Evolutionary conservation across 1,140 invertebrate species (phyloP), one percentile per base, ranked within the genome.

Genomic region (Pseudomyrmex cubaensis): DNA sequence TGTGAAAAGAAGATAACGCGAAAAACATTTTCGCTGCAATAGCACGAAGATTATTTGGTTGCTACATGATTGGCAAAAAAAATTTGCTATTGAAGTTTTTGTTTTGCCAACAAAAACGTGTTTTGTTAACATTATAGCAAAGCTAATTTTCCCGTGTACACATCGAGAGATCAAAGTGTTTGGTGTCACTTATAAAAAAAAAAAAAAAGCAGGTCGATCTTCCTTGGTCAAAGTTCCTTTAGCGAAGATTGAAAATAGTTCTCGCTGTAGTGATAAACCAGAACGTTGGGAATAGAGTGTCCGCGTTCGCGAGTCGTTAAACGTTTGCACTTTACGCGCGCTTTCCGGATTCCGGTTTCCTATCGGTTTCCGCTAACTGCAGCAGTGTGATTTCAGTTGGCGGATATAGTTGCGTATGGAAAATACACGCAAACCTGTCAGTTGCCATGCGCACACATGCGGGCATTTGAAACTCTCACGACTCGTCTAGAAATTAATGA

Each of bases 231-330:
- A 35, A 25, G 20, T 17, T 59, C 22, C 9, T 52, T 61, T 52
- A 70, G 52, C 15, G 54, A 54, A 73, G 59, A 56, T 73, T 77
- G 61, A 87, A 85, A 90, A 84, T 85, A 84, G 72, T 89, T 83
- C 57, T 67, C 57, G n/a, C 46, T 85, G 85, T 22, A 22, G 78
- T 77, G 57, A 67, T 74, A 54, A 20, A 61, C 75, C 83, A 83
- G 76, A 50, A 8, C 66, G 12, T 69, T 70, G 54, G 9, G 17
- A 59, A 70, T 48, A 48, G 35, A 35, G 15, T 48, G 20, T 50
- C 8, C n/a, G 15, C 10, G 44, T 70, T 35, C 76, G 46, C 20
- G 7, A 50, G 10, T n/a, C 44, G 20, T 35, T 76, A 66, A 76
- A 76, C 74, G 74, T 70, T 80, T 70, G 54, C 66, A 70, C 66